Conservation (phyloP, 1,140 invertebrate species). For the Danaus plexippus region DNA sequence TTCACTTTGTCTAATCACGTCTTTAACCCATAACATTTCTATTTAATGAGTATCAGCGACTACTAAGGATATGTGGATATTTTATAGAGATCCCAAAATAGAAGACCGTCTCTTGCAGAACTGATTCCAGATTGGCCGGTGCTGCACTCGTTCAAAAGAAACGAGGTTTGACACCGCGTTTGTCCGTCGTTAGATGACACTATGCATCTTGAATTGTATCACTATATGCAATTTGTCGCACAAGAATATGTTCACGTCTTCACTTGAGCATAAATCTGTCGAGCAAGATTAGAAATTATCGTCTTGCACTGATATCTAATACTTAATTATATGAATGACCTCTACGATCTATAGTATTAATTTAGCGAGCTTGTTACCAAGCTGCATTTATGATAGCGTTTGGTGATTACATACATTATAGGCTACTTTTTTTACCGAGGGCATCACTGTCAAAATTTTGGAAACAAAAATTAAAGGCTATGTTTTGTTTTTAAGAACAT, state of each 20-base stretch:
- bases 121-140: constrained; percentile 97
- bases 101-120: constrained; percentile 92
- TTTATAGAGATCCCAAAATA: constrained; percentile 69
- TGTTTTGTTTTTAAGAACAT: too few relatives aligned
- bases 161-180: constrained; percentile 78
- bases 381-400: too few relatives aligned
- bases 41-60: constrained; percentile 8
- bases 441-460: too few relatives aligned
- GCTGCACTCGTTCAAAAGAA: constrained; percentile 87
- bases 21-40: too few relatives aligned
- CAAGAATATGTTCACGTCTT: constrained; percentile 41
- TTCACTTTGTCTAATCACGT: too few relatives aligned
- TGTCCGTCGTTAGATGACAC: constrained; percentile 52
- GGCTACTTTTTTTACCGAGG: too few relatives aligned
- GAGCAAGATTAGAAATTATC: constrained; percentile 34
- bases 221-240: constrained; percentile 55
- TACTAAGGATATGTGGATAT: constrained; percentile 57
- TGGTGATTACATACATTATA: too few relatives aligned
- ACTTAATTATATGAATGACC: constrained; percentile 17
- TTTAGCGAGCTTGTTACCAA: too few relatives aligned
- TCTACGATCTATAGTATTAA: too few relatives aligned
- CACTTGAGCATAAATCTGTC: constrained; percentile 34
- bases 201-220: constrained; percentile 59
- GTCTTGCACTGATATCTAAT: constrained; percentile 38
- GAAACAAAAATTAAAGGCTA: not conserved